Evolutionary conservation across 2,888 invertebrate genomes (phyloP).

Genomic region (Aradus depressus): DNA sequence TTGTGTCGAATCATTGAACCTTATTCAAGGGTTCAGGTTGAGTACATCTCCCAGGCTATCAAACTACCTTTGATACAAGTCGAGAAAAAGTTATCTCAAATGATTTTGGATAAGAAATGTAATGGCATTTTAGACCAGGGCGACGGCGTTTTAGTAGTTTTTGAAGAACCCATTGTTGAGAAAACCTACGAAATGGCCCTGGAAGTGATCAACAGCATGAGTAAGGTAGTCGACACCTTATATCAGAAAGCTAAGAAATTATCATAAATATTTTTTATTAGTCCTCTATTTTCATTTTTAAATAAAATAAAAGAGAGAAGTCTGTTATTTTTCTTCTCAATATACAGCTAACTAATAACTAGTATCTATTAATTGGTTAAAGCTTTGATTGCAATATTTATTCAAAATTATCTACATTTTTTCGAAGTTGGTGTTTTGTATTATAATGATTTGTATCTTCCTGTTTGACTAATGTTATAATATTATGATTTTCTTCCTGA

Average conservation of each 20-base stretch:
- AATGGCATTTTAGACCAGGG: conserved; percentile 97
- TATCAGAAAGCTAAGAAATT: conserved; percentile 99
- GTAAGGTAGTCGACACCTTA: conserved; percentile 97
- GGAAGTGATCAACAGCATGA: conserved; percentile 97
- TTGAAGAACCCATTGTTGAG: conserved; percentile 88
- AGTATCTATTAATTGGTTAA: no score
- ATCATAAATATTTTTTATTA: conserved; percentile 24
- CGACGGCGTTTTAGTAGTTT: conserved; percentile 93
- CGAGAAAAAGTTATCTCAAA: conserved; percentile 94
- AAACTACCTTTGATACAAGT: conserved; percentile 82
- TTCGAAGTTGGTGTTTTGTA: no score
- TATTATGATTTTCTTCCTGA: no score
- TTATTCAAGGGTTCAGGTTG: conserved; percentile 85
- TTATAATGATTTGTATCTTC: no score
- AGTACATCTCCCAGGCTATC: conserved; percentile 84
- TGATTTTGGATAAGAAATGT: conserved; percentile 98
- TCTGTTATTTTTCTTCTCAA: conserved; percentile 17
- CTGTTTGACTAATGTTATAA: no score
- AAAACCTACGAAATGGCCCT: conserved; percentile 95
- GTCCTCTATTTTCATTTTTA: conserved; percentile 9
- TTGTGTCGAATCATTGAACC: conserved; percentile 97
- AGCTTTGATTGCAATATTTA: no score
- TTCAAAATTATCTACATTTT: no score
- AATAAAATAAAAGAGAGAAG: no score
- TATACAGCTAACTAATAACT: conserved; percentile 17